A percentile compares a stretch with the other conserved stretches of the same genome.
Conservation (phyloP, 2,797 vertebrate genomes). For the Hippopotamyrus pictus region DNA sequence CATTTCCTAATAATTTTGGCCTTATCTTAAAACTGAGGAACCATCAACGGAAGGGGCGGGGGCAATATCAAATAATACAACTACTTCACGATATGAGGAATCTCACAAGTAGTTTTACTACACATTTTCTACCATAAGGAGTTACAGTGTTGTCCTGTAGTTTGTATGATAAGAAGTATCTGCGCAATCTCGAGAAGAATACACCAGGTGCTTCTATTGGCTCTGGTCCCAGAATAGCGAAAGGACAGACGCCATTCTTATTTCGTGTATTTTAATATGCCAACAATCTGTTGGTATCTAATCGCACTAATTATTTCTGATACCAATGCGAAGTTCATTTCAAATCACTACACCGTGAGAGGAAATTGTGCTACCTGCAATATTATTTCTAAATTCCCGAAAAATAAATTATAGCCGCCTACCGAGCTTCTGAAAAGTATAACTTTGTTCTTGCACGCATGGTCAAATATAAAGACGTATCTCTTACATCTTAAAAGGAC, state of each 20-base stretch:
- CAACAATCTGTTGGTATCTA: slow-evolving; percentile 9
- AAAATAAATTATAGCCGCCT: neutral
- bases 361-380: neutral
- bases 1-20: slow-evolving; percentile 10
- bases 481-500: neutral
- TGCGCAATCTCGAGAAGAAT: neutral
- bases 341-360: slow-evolving; percentile 1
- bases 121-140: slow-evolving; percentile 57
- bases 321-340: slow-evolving; percentile 5
- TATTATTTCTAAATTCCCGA: neutral
- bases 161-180: slow-evolving; percentile 14
- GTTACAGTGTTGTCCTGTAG: slow-evolving; percentile 46
- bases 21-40: neutral
- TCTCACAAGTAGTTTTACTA: slow-evolving; percentile 63
- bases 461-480: neutral
- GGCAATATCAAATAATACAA: slow-evolving; percentile 52
- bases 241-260: slow-evolving; percentile 3
- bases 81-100: slow-evolving; percentile 62
- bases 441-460: neutral
- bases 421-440: neutral
- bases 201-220: neutral
- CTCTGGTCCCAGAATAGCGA: neutral
- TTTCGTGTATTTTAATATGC: slow-evolving; percentile 3
- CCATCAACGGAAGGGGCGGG: neutral
- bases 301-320: slow-evolving; percentile 13